phyloP scores from a whole-genome alignment of 1,140 invertebrate species.

The Eufriesea mexicana region DNA sequence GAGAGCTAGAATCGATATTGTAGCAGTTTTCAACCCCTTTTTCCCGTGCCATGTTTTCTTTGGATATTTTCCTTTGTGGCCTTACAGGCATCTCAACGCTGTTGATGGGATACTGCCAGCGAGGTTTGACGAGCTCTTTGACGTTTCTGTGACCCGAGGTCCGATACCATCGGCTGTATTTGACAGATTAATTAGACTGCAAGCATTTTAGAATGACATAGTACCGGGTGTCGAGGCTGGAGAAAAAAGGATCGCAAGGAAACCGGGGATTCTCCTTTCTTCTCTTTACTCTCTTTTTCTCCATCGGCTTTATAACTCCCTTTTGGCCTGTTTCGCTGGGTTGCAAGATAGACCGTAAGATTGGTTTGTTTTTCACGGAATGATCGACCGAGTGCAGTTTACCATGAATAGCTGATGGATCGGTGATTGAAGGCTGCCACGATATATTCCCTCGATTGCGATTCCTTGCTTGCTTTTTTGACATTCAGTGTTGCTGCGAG shows the following conservation, averaged over 20 bases:
- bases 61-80: background rate
- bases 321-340: background rate
- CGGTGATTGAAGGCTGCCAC: constrained; percentile 28
- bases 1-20: too few relatives aligned
- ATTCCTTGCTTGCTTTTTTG: background rate
- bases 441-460: background rate
- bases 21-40: too few relatives aligned
- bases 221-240: background rate
- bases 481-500: background rate
- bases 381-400: background rate
- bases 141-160: constrained; percentile 3
- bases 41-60: background rate
- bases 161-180: constrained; percentile 5
- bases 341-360: constrained; percentile 18
- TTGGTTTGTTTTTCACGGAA: constrained; percentile 17
- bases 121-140: constrained; percentile 35
- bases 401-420: constrained; percentile 10
- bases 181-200: constrained; percentile 48
- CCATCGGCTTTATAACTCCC: background rate
- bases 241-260: background rate
- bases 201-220: constrained; percentile 33
- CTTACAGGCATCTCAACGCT: constrained; percentile 5
- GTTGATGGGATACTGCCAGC: background rate
- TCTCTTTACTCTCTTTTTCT: background rate
- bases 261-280: background rate